These are phyloP conservation scores for Philereme transversata DNA, from an alignment of 2,888 invertebrate species.

Conservation along the genomic window DNA sequence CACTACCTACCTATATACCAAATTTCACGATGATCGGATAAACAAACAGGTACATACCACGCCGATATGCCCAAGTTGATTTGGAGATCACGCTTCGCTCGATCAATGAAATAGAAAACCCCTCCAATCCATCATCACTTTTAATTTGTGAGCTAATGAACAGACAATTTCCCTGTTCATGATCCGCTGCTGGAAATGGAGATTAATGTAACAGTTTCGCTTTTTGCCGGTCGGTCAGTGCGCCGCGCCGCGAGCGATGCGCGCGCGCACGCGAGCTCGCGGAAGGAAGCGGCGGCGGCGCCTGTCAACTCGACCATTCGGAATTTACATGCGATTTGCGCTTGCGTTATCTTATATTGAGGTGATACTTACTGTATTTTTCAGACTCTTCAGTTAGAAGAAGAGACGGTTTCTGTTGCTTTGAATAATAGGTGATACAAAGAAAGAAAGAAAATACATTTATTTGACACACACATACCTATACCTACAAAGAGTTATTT, in stretches of 20 bases:
- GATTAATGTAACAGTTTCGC: conserved; percentile 2
- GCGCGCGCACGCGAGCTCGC: conserved; percentile 27
- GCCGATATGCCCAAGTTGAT: too few species aligned
- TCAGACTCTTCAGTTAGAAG: not conserved
- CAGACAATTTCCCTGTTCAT: conserved; percentile 15
- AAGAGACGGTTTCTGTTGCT: too few species aligned
- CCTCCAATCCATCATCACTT: conserved; percentile 6
- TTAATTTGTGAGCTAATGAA: conserved; percentile 11
- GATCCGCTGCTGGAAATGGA: conserved; percentile 12
- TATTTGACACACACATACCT: too few species aligned
- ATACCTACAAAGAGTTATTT: too few species aligned
- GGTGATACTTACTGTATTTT: conserved; percentile 15
- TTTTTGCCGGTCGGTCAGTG: conserved; percentile 3
- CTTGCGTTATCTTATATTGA: conserved; percentile 16
- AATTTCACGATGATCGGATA: too few species aligned
- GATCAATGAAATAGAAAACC: not conserved
- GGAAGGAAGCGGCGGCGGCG: conserved; percentile 37
- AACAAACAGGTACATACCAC: too few species aligned
- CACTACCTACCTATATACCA: too few species aligned
- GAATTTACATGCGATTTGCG: conserved; percentile 15
- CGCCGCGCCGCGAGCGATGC: conserved; percentile 4
- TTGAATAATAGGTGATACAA: too few species aligned
- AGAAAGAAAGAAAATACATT: too few species aligned
- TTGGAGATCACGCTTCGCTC: too few species aligned
- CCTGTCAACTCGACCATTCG: conserved; percentile 29